Evolutionary conservation across 2,113 vertebrate genomes (phyloP).

Genomic region (Hippocampus barbouri): DNA sequence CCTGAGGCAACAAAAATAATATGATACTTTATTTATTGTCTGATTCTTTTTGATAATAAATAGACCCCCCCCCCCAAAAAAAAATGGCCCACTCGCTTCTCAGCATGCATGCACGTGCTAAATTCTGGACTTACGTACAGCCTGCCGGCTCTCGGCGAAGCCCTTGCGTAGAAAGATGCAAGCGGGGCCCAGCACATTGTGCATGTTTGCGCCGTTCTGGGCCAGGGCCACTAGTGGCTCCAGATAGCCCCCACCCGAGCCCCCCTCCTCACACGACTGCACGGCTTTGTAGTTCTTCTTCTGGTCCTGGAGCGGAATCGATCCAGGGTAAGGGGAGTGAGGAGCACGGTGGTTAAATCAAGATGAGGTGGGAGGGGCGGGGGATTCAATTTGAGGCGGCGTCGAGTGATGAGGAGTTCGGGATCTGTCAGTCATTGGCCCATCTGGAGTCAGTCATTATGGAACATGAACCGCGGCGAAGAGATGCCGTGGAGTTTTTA

Average conservation of each 20-base stretch:
- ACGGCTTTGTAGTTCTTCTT: slow-evolving; percentile 90
- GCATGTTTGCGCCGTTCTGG: slow-evolving; percentile 90
- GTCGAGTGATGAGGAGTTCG: slow-evolving; percentile 15
- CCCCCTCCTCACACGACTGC: slow-evolving; percentile 84
- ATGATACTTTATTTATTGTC: too few species aligned
- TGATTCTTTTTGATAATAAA: too few species aligned
- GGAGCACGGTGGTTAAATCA: slow-evolving; percentile 22
- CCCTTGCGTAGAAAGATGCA: slow-evolving; percentile 98
- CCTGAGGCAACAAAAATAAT: too few species aligned
- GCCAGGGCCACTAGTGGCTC: slow-evolving; percentile 86
- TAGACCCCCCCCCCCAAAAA: too few species aligned
- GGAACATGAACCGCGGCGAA: slow-evolving; percentile 19
- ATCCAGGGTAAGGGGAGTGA: slow-evolving; percentile 45
- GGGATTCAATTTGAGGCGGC: slow-evolving; percentile 53
- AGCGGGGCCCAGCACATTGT: slow-evolving; percentile 92
- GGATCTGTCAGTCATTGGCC: slow-evolving; percentile 30
- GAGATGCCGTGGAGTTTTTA: neutral
- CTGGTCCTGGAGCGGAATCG: slow-evolving; percentile 83
- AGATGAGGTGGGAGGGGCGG: neutral
- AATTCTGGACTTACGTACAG: slow-evolving; percentile 95
- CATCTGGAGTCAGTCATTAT: slow-evolving; percentile 34
- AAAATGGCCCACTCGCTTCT: slow-evolving; percentile 6
- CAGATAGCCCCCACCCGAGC: slow-evolving; percentile 75
- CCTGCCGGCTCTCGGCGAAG: slow-evolving; percentile 93
- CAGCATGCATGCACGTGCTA: slow-evolving; percentile 48